Evolutionary conservation across 2,797 vertebrate genomes (phyloP), one percentile per base, ranked within the genome.

Genomic region (Philypnodon macrostomus): DNA sequence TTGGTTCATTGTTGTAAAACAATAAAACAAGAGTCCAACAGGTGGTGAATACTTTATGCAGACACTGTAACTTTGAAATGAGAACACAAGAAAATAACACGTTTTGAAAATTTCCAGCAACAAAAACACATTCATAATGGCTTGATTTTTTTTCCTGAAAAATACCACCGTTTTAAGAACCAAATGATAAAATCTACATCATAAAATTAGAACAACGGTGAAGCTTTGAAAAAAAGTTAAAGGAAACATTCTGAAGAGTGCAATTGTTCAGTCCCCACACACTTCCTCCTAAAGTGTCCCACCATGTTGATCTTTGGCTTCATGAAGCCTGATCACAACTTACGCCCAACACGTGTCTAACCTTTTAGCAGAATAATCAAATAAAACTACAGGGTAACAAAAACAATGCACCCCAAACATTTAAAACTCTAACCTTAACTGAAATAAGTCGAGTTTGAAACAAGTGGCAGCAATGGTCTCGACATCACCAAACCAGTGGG

Each of bases 111-210:
- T 70, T 77, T 85, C 79, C 77, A 84, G 84, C 80, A 71, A 80
- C 72, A 70, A 53, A 73, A 39, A 76, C 26, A 88, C 86, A 89
- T 87, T 89, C 74, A 86, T 67, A 82, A 88, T 88, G 81, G 85
- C 87, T 88, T 88, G 50, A 71, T 63, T 79, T 79, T 79, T 78
- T 66, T 87, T 87, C 85, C 84, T 88, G 82, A 88, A 89, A 87
- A 83, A 86, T 84, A 90, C 86, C 85, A 89, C 87, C 75, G 83
- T 64, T 84, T 74, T 82, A 79, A 74, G 82, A 90, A 88, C 85
- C 75, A 73, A 85, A 76, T 59, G 62, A 75, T 77, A 82, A 86
- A 85, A 88, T 71, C 79, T 66, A 85, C 75, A 81, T 62, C 60
- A 63, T 31, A 54, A 79, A 61, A 56, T 64, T 55, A 73, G 57